Base-by-base conservation (phyloP, 2,113 vertebrate species). In the Acanthochromis polyacanthus region DNA sequence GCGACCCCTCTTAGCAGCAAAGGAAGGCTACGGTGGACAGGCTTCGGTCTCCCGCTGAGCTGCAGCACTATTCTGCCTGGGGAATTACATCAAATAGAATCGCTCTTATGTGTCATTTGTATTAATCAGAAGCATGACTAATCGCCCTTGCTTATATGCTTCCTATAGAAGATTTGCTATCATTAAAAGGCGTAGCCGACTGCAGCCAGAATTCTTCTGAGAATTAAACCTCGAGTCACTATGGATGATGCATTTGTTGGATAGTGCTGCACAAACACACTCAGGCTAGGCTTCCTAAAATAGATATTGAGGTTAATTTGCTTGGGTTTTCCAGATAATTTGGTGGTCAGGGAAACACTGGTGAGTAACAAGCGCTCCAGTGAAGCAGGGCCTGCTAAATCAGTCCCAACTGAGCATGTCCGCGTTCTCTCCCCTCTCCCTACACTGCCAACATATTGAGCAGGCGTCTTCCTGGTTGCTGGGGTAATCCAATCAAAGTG, bases 401-500 rank as follows among this genome's bases (percentile, higher is more conserved):
- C 83, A 88, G 87, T 87, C 64, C 53, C 73, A 80, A 63, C 70
- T 46, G 64, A 78, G 70, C 62, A 70, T 64, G 65, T 84, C 78
- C 82, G 71, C 74, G 84, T 76, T 74, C 59, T 86, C 59, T 86
- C 59, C 69, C 65, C 28, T 65, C 68, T 71, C 20, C 6, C 81
- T 83, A 45, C 77, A 38, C 76, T 71, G 71, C 80, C 79, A 87
- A 82, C 81, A 76, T 81, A 84, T 77, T 75, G 74, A 85, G 74
- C 74, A 60, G 52, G 45, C 75, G 25, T 76, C 40, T 82, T 87
- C 82, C 83, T 71, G 71, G 69, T 83, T 81, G 72, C 59, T 48
- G 48, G 51, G 52, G 79, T 91, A 91, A 91, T 88, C 65, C 70
- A 86, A 92, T 93, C 83, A 91, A 77, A 84, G 80, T 64, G 72